phyloP scores from a whole-genome alignment of 2,888 invertebrate genomes.

The Sesamia inferens region DNA sequence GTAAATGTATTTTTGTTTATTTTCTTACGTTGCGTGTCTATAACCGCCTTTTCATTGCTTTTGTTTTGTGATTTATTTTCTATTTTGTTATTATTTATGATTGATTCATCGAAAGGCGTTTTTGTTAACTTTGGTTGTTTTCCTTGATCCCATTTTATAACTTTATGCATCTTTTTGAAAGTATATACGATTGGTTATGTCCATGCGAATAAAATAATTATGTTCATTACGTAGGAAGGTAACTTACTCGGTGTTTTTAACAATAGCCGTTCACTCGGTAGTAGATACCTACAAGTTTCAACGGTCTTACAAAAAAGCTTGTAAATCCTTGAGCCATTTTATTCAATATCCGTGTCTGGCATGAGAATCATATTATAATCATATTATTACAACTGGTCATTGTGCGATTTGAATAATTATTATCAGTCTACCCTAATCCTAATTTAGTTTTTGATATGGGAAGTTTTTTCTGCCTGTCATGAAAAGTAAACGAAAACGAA shows the following conservation, averaged over 20 bases:
- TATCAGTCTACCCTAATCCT: neutral
- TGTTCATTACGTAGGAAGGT: no score
- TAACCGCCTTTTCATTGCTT: conserved; percentile 11
- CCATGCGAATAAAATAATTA: neutral
- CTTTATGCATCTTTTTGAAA: neutral
- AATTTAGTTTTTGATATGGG: neutral
- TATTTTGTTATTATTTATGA: neutral
- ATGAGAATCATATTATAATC: neutral
- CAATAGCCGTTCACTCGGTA: neutral
- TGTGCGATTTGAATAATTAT: neutral
- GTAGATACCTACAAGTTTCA: neutral
- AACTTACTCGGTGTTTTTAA: no score
- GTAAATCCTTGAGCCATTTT: neutral
- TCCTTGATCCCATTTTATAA: conserved; percentile 1
- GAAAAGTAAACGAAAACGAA: no score
- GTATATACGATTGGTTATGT: neutral
- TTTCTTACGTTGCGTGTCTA: conserved; percentile 22
- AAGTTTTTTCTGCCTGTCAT: no score
- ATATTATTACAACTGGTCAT: no score
- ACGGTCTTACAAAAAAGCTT: neutral
- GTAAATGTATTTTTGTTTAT: conserved; percentile 45
- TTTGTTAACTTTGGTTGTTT: no score
- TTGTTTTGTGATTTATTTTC: neutral
- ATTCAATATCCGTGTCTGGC: conserved; percentile 1
- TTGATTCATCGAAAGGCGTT: neutral